Conservation (phyloP, 2,888 invertebrate species). For the Heliconius sara region DNA sequence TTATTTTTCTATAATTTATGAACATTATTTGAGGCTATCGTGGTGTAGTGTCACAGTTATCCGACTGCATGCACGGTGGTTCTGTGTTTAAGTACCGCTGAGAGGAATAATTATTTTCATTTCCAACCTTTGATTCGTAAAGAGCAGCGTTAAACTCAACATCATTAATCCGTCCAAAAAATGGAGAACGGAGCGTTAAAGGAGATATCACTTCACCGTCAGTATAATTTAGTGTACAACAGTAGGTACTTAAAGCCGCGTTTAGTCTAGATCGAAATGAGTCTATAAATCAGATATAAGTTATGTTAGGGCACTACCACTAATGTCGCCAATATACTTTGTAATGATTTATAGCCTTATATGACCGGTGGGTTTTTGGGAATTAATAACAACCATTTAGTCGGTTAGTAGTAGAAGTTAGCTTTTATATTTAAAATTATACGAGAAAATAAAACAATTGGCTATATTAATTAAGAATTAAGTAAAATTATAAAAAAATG, state of each 20-base stretch:
- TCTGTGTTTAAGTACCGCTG: too few relatives aligned
- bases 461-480: too few relatives aligned
- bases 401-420: not conserved
- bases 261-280: conserved; percentile 12
- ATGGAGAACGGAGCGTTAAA: not conserved
- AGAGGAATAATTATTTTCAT: too few relatives aligned
- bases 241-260: not conserved
- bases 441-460: too few relatives aligned
- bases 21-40: too few relatives aligned
- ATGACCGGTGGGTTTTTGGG: conserved; percentile 8
- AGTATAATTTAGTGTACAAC: not conserved
- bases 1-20: too few relatives aligned
- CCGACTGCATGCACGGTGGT: too few relatives aligned
- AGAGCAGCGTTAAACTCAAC: not conserved
- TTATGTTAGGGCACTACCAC: conserved; percentile 9
- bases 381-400: conserved; percentile 4
- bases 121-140: too few relatives aligned
- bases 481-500: too few relatives aligned
- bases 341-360: not conserved
- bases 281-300: conserved; percentile 21
- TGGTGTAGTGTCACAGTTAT: too few relatives aligned
- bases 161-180: not conserved
- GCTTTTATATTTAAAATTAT: too few relatives aligned
- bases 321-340: conserved; percentile 11
- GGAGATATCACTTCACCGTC: too few relatives aligned